Conservation (phyloP, 1,140 invertebrate genomes). For the Bursaphelenchus mucronatus region DNA sequence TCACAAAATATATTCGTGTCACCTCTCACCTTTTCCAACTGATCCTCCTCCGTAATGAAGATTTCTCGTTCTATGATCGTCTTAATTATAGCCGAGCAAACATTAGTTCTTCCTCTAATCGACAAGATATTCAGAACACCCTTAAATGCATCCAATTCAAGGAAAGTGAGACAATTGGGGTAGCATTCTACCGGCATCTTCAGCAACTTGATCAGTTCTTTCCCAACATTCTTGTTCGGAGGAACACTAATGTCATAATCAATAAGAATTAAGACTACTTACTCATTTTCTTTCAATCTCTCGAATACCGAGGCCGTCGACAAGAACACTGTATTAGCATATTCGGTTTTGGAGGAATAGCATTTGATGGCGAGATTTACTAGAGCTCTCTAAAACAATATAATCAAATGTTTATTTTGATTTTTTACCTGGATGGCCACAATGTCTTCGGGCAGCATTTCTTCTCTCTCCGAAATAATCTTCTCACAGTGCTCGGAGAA, state of each 20-base stretch:
- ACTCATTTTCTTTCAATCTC: slow-evolving; percentile 73
- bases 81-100: slow-evolving; percentile 80
- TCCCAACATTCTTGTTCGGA: slow-evolving; percentile 76
- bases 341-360: slow-evolving; percentile 86
- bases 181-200: slow-evolving; percentile 88
- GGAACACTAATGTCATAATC: slow-evolving; percentile 67
- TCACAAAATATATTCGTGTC: too few species aligned
- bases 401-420: background rate
- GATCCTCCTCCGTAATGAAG: slow-evolving; percentile 77
- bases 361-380: slow-evolving; percentile 91
- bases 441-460: slow-evolving; percentile 92
- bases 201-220: slow-evolving; percentile 83
- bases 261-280: slow-evolving; percentile 55
- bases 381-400: slow-evolving; percentile 65
- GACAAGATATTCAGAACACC: slow-evolving; percentile 82
- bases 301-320: slow-evolving; percentile 80
- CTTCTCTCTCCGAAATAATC: slow-evolving; percentile 72
- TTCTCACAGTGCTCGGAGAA: slow-evolving; percentile 94
- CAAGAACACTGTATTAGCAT: slow-evolving; percentile 88
- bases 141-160: slow-evolving; percentile 74
- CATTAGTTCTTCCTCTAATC: slow-evolving; percentile 77
- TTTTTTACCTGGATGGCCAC: slow-evolving; percentile 81
- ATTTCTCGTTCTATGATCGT: slow-evolving; percentile 82
- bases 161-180: slow-evolving; percentile 80
- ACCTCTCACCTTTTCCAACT: slow-evolving; percentile 63